Evolutionary conservation across 2,888 invertebrate genomes (phyloP).

Genomic region (Molorchus minor): DNA sequence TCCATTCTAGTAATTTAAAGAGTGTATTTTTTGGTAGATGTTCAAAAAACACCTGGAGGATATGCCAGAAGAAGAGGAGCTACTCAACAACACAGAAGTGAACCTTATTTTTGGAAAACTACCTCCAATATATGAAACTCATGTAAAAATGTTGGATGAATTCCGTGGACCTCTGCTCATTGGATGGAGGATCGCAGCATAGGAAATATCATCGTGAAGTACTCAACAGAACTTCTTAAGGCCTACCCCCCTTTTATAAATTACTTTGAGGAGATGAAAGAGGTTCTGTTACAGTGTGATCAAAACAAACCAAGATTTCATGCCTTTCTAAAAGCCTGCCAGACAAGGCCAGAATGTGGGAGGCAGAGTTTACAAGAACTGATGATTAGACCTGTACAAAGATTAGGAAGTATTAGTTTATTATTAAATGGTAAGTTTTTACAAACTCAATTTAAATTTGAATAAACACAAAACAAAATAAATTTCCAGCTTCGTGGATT

Average conservation of each 20-base stretch:
- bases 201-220: conserved; percentile 84
- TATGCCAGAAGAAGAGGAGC: conserved; percentile 80
- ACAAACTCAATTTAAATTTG: no score
- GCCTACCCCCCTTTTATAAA: conserved; percentile 98
- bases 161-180: conserved; percentile 72
- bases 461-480: no score
- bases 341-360: conserved; percentile 94
- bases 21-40: conserved; percentile 69
- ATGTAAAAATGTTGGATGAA: conserved; percentile 80
- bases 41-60: conserved; percentile 94
- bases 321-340: conserved; percentile 96
- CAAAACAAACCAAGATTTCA: conserved; percentile 94
- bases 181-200: conserved; percentile 83
- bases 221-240: conserved; percentile 87
- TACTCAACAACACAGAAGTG: conserved; percentile 90
- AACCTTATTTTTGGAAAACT: conserved; percentile 96
- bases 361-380: conserved; percentile 95
- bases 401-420: conserved; percentile 95
- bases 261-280: conserved; percentile 97
- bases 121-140: conserved; percentile 93
- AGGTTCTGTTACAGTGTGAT: conserved; percentile 90
- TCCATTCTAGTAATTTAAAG: neutral
- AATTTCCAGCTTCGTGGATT: no score
- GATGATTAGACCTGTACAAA: conserved; percentile 96
- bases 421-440: conserved; percentile 82